Percentiles rank a stretch among this genome's conserved stretches.
Evolutionary conservation across 2,113 vertebrate species (phyloP).

Genomic region (Amazona guildingii): DNA sequence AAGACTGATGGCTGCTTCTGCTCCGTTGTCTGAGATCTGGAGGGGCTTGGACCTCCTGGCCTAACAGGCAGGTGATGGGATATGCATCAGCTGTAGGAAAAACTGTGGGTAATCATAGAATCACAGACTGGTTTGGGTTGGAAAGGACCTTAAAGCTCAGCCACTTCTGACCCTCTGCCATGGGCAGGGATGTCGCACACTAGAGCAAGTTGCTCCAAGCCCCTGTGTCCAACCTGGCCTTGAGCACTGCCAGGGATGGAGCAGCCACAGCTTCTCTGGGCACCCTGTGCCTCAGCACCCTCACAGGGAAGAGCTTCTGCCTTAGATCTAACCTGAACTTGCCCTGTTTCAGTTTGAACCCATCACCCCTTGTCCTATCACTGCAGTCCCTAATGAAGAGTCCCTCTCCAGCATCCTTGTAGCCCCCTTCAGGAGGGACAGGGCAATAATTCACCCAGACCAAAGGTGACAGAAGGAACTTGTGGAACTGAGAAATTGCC

Average conservation of each 20-base stretch:
- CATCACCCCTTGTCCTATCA: too few relatives aligned
- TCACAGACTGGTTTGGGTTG: neutral
- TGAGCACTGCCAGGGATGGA: too few relatives aligned
- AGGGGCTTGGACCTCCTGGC: neutral
- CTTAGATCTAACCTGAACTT: too few relatives aligned
- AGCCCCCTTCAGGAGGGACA: neutral
- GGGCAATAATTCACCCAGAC: neutral
- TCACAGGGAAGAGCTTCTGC: too few relatives aligned
- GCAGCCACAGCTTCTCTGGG: too few relatives aligned
- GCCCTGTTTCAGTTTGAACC: too few relatives aligned
- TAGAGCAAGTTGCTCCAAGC: neutral
- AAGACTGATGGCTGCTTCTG: rapidly evolving
- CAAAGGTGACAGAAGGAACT: neutral
- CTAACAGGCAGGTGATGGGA: neutral
- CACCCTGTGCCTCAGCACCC: too few relatives aligned
- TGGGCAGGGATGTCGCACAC: rapidly evolving
- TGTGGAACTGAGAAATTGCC: neutral
- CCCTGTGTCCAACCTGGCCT: too few relatives aligned
- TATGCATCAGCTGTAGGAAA: neutral
- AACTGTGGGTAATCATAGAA: neutral
- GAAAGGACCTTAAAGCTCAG: neutral
- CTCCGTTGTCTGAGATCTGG: neutral
- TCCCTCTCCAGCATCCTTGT: neutral
- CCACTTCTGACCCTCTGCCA: neutral
- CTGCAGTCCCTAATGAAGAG: too few relatives aligned